Evolutionary conservation across 1,140 invertebrate genomes (phyloP).

Genomic region (Fopius arisanus): DNA sequence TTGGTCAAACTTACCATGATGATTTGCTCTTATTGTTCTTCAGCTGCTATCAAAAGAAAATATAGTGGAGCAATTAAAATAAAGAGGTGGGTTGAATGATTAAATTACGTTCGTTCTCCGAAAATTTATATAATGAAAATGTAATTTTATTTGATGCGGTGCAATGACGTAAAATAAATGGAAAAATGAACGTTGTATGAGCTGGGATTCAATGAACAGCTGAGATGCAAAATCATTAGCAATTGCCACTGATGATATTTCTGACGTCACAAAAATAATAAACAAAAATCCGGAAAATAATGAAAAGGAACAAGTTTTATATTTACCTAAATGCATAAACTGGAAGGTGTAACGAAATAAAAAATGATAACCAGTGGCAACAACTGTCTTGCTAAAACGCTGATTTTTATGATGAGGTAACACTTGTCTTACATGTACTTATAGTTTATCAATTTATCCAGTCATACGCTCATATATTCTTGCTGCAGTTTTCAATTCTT

Average conservation of each 20-base stretch:
- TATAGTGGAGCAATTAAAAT: background rate
- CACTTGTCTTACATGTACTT: constrained; percentile 68
- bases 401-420: constrained; percentile 64
- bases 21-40: background rate
- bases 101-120: constrained; percentile 2
- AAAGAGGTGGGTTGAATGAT: background rate
- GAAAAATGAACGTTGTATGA: constrained; percentile 67
- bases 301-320: background rate
- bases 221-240: constrained; percentile 20
- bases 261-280: constrained; percentile 7
- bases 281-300: background rate
- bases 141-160: constrained; percentile 68
- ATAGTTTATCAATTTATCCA: constrained; percentile 67
- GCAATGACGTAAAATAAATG: constrained; percentile 69
- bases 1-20: constrained; percentile 21
- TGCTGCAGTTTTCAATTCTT: constrained; percentile 50
- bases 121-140: constrained; percentile 65
- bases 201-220: constrained; percentile 63
- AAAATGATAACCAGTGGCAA: constrained; percentile 20
- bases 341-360: constrained; percentile 43
- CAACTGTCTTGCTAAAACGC: constrained; percentile 20
- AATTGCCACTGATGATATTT: background rate
- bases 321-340: constrained; percentile 57
- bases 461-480: constrained; percentile 65
- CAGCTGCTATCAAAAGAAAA: background rate